Base-by-base conservation (phyloP, 2,113 vertebrate genomes). In the Eidolon helvum region DNA sequence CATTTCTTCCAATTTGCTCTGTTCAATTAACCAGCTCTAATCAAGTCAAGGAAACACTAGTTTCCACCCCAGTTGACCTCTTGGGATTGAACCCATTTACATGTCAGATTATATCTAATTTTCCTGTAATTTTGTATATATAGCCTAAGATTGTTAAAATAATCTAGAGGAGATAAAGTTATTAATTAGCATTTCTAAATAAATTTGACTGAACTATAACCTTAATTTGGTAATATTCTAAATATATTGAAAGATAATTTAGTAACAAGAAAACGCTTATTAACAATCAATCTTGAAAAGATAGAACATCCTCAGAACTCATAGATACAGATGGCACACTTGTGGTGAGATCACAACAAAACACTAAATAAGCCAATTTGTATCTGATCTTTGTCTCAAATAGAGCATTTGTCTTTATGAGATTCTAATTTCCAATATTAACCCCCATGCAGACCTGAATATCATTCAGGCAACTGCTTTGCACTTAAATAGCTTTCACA, bases 391-490 rank as follows among this genome's bases (percentile, higher is more conserved):
- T 96, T 53, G 28, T 75, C n/a, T 71, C 74, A 38, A 68, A 85
- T 40, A 80, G 45, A 94, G 16, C 22, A 65, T 91, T 86, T 95
- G 40, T 95, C 71, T 95, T 90, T 72, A 48, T 65, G 30, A 35
- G 14, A 94, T 61, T 90, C 71, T 83, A 50, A 87, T 77, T 96
- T 95, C 72, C 61, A 95, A 69, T 95, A 87, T 69, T 66, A 94
- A 84, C 66, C 74, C 90, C 66, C 63, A 87, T 61, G 35, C 35
- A 91, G 74, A 87, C 72, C 94, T 94, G 87, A 80, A 77, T 38
- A 14, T 72, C 79, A 77, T 68, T 92, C 88, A 92, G 33, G 68
- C 75, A 94, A 92, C 21, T 82, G 89, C 30, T 94, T 94, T 96
- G 40, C 88, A 48, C 66, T 69, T 72, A 82, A 87, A 87, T 35